phyloP scores from a whole-genome alignment of 2,888 invertebrate species.

The Hypolimnas misippus region DNA sequence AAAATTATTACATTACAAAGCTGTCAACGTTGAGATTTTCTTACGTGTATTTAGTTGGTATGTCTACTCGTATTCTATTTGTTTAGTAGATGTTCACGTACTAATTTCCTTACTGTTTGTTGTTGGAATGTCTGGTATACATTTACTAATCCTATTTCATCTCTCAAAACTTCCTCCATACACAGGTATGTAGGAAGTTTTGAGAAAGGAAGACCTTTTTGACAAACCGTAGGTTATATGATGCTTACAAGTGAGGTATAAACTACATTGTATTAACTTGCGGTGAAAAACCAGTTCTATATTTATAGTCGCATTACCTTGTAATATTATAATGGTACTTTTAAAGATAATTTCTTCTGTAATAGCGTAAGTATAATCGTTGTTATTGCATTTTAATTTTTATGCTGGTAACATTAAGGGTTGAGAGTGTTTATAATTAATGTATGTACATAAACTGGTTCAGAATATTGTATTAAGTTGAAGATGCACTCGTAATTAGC shows the following conservation, averaged over 20 bases:
- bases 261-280: background rate
- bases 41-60: too few relatives aligned
- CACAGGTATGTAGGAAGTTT: too few relatives aligned
- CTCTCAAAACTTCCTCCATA: too few relatives aligned
- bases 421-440: background rate
- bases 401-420: background rate
- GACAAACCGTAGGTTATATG: too few relatives aligned
- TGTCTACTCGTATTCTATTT: too few relatives aligned
- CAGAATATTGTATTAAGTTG: background rate
- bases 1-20: too few relatives aligned
- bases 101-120: too few relatives aligned
- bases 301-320: conserved; percentile 3
- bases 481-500: background rate
- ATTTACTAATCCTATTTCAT: too few relatives aligned
- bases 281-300: background rate
- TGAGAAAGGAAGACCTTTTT: too few relatives aligned
- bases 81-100: too few relatives aligned
- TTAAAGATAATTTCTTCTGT: conserved; percentile 1
- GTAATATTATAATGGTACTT: conserved; percentile 5
- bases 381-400: background rate
- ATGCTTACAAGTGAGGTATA: background rate
- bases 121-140: too few relatives aligned
- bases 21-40: too few relatives aligned
- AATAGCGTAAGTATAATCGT: background rate
- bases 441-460: background rate